Percentiles rank a stretch among this genome's conserved stretches.
phyloP scores from a whole-genome alignment of 2,113 vertebrate genomes.

The Stomatorhinus ivindoensis region DNA sequence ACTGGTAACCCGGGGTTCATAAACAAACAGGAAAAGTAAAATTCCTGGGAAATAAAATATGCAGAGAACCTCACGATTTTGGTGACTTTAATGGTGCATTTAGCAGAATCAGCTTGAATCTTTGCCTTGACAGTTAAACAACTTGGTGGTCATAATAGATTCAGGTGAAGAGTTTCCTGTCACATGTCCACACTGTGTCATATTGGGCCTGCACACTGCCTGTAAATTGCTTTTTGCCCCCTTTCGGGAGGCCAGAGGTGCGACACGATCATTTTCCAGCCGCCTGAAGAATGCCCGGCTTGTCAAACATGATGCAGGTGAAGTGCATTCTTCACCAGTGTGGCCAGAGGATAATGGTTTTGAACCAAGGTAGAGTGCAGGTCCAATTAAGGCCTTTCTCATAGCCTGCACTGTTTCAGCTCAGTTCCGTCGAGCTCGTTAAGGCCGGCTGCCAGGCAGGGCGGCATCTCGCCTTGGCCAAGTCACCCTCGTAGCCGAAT shows the following conservation, averaged over 20 bases:
- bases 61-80: not conserved
- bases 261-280: not conserved
- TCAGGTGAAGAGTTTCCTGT: not conserved
- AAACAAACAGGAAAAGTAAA: not conserved
- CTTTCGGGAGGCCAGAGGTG: not conserved
- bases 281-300: not conserved
- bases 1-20: not conserved
- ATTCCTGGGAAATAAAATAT: not conserved
- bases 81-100: not conserved
- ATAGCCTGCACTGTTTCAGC: not conserved
- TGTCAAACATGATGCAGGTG: not conserved
- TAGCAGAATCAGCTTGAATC: not conserved
- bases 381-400: not conserved
- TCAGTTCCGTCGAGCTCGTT: not conserved
- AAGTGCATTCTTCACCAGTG: not conserved
- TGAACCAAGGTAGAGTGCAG: not conserved
- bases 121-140: not conserved
- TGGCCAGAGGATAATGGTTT: slow-evolving; percentile 6
- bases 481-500: not conserved
- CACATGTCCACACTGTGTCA: not conserved
- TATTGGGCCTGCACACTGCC: not conserved
- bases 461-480: not conserved
- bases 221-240: not conserved
- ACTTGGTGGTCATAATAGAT: not conserved
- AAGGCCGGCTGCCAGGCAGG: not conserved